These are phyloP conservation scores for Diadegma fenestrale DNA, from an alignment of 2,888 invertebrate species.

Conservation along the genomic window DNA sequence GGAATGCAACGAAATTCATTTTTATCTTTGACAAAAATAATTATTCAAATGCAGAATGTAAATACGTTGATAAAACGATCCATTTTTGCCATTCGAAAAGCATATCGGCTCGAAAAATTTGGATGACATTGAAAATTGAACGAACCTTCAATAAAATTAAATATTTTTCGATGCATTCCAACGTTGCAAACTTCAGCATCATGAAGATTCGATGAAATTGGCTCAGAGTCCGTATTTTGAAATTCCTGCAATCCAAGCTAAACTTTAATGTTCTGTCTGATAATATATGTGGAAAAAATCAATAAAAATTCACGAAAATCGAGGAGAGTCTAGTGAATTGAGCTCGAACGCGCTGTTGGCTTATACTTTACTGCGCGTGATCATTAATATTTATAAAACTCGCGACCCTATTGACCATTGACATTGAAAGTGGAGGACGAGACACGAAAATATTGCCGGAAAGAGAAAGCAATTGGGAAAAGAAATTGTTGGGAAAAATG, in stretches of 20 bases:
- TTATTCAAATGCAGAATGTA: too few relatives aligned
- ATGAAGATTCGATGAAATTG: neutral
- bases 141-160: too few relatives aligned
- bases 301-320: neutral
- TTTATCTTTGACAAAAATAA: too few relatives aligned
- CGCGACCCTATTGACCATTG: neutral
- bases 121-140: too few relatives aligned
- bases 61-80: too few relatives aligned
- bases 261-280: neutral
- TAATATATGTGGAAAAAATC: neutral
- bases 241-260: neutral
- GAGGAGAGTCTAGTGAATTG: neutral
- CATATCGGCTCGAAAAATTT: too few relatives aligned
- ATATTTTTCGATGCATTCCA: too few relatives aligned
- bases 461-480: neutral
- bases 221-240: neutral
- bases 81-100: too few relatives aligned
- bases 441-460: neutral
- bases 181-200: too few relatives aligned
- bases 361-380: neutral
- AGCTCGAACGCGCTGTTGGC: neutral
- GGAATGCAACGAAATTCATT: too few relatives aligned
- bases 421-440: neutral
- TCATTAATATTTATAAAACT: conserved; percentile 2
- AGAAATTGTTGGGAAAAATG: neutral